Percentiles rank a stretch among this genome's conserved stretches.
These are phyloP conservation scores for Mactromeris polynyma DNA, from an alignment of 2,888 invertebrate genomes.

Conservation along the genomic window DNA sequence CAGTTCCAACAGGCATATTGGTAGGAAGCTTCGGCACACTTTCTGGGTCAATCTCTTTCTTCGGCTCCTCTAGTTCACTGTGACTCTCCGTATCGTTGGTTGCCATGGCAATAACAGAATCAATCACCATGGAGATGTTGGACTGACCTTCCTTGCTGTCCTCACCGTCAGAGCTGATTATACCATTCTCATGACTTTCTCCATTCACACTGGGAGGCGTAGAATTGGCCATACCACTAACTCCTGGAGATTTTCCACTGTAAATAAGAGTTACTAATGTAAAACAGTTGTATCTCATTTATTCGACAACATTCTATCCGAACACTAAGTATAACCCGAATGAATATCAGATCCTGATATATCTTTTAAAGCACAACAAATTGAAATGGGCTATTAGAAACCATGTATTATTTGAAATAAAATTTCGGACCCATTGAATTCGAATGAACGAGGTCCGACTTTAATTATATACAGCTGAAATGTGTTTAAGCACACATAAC, in stretches of 20 bases:
- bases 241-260: slow-evolving; percentile 84
- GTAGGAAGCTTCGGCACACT: slow-evolving; percentile 85
- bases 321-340: too few species aligned
- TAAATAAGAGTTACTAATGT: background rate
- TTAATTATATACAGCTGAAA: too few species aligned
- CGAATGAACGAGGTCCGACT: too few species aligned
- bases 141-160: slow-evolving; percentile 59
- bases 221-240: slow-evolving; percentile 82
- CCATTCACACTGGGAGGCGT: slow-evolving; percentile 61
- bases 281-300: too few species aligned
- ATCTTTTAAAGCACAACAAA: too few species aligned
- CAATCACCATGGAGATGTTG: slow-evolving; percentile 67
- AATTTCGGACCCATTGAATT: too few species aligned
- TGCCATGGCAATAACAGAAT: slow-evolving; percentile 66
- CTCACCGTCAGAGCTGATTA: slow-evolving; percentile 60
- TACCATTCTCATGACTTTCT: slow-evolving; percentile 52
- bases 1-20: slow-evolving; percentile 88
- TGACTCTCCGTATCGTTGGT: slow-evolving; percentile 85
- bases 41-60: slow-evolving; percentile 71
- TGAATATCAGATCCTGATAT: too few species aligned
- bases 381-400: too few species aligned
- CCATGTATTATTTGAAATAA: too few species aligned
- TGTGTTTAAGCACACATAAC: too few species aligned
- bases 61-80: slow-evolving; percentile 73
- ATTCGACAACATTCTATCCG: too few species aligned